Base-by-base conservation (phyloP, 2,888 invertebrate genomes). In the Drosophila nigricruria region DNA sequence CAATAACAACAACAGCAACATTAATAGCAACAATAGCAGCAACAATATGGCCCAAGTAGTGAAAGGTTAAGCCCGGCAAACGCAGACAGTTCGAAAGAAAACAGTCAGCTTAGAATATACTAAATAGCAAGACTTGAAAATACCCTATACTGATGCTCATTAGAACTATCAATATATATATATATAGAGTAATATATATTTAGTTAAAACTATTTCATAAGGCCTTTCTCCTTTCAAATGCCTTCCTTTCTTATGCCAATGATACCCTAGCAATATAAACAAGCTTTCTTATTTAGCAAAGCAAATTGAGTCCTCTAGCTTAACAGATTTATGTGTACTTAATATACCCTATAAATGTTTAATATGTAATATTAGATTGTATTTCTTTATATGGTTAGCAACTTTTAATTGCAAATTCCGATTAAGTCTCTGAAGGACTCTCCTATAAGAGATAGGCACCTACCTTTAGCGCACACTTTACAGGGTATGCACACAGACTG, bases 11-110 rank as follows among this genome's bases (percentile, higher is more conserved):
- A 79, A 63, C 27, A 54, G 5, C 42, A 75, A 63, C 52, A 62
- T 65, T 27, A 64, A 77, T 14, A 63, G 32, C 30, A 32, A 30
- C 18, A 49, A 73, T 38, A 70, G 47, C 75, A 72, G 70, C 66
- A 71, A 76, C 88, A 85, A 85, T 77, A 82, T 84, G 81, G 79
- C 81, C 79, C 61, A 67, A 68, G 80, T 52, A 52, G 40, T 18
- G 60, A 88, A 82, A 88, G 83, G 89, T 88, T 84, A 88, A 88
- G 50, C 76, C 77, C 73, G 79, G 77, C 62, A 71, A 73, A 62
- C 54, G 63, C 30, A 69, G 73, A 54, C 64, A 62, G 50, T 45
- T 40, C 23, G 14, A 25, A 30, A 45, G 20, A 40, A 60, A 18
- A 25, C 16, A 36, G 25, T 0, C 42, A 20, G 8, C 4, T n/a